Percentiles rank a stretch among this genome's conserved stretches.
Evolutionary conservation across 35 echinoderm and acorn worm species (phyloP).

Genomic region (Ptychodera flava): DNA sequence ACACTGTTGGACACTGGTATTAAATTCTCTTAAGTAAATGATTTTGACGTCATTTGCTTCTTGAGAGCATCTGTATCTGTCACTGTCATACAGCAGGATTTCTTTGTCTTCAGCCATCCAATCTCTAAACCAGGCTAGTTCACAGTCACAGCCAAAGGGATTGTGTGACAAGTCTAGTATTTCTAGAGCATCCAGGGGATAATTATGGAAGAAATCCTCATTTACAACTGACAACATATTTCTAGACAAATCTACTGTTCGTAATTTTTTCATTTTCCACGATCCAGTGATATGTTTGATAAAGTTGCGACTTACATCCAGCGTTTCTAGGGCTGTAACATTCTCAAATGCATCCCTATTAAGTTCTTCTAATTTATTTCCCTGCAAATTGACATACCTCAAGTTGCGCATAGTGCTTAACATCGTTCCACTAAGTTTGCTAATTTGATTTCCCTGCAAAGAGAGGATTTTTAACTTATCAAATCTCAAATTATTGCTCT

Average conservation of each 20-base stretch:
- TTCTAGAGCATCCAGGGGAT: not conserved
- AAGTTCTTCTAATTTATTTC: not conserved
- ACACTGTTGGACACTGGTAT: too few species aligned
- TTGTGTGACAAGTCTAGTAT: not conserved
- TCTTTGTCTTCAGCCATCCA: not conserved
- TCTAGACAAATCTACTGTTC: not conserved
- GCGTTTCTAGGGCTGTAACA: not conserved
- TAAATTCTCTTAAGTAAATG: too few species aligned
- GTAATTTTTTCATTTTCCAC: not conserved
- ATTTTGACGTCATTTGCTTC: too few species aligned
- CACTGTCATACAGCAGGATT: not conserved
- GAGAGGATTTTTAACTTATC: not conserved
- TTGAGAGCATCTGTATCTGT: not conserved
- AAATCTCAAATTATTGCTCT: not conserved
- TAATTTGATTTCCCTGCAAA: not conserved
- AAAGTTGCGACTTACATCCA: not conserved
- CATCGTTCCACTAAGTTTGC: not conserved
- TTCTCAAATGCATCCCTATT: not conserved
- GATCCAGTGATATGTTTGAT: not conserved
- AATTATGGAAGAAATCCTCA: not conserved
- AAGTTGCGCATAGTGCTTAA: not conserved
- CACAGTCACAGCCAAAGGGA: not conserved
- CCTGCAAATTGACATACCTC: not conserved
- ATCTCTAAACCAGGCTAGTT: not conserved
- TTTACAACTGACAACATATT: not conserved